Base-by-base conservation (phyloP, 2,113 vertebrate genomes). In the Suricata suricatta region DNA sequence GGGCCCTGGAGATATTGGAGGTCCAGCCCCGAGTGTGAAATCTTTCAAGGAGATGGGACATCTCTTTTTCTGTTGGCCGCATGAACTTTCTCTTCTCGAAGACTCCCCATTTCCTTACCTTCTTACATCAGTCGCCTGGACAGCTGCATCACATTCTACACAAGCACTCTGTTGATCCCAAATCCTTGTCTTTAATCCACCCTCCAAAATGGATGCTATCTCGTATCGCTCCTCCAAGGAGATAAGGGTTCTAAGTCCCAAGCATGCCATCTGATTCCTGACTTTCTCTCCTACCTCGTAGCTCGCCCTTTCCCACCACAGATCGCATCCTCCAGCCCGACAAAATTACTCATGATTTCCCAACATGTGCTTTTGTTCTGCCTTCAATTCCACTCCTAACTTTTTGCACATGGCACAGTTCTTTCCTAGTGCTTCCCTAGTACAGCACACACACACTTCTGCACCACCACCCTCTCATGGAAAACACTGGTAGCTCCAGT, bases 371-470 rank as follows among this genome's bases (percentile, higher is more conserved):
- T 9, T 71, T 52, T 50, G 35, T 68, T 50, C 25, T 50, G 19
- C 14, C 86, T 86, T 50, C 13, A 19, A 29, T 54, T 23, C 52
- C 33, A 15, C 27, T 44, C 47, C 16, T 19, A 9, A 52, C 71
- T 54, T 47, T 63, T 23, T 7, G 5, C 21, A 29, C 17, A 12
- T 1, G 14, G 7, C 23, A 6, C 41, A 2, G 2, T 6, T 31
- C 54, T 44, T 31, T 71, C n/a, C 0, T n/a, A 7, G 38, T 17
- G 52, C 6, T 17, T 7, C 25, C 80, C 41, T 0, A 7, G 21
- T 2, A 29, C 79, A 33, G n/a, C 3, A 1, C 21, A 0, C 21
- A 0, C 2, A n/a, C 0, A 2, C 15, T n/a, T 71, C 29, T 8
- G n/a, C n/a, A 7, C 64, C 72, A 23, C 23, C 64, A 57, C 31